phyloP scores from a whole-genome alignment of 2,113 vertebrate genomes.

The Phalacrocorax brasilianus region DNA sequence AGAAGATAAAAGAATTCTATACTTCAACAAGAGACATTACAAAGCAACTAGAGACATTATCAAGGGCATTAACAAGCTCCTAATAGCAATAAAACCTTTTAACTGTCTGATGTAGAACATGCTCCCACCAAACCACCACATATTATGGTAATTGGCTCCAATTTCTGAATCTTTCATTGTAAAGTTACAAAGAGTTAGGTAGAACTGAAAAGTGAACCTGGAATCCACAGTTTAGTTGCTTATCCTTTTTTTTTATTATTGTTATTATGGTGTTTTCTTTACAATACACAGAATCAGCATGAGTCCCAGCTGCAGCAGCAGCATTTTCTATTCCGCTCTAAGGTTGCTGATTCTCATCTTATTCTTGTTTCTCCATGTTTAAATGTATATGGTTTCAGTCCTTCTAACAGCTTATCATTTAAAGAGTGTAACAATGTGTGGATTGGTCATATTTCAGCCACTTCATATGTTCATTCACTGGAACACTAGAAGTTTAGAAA shows the following conservation, averaged over 20 bases:
- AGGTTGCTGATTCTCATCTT: neutral
- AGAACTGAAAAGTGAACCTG: constrained; percentile 62
- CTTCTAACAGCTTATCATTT: constrained; percentile 3
- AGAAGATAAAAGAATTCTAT: constrained; percentile 87
- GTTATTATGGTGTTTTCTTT: neutral
- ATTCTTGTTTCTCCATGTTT: constrained; percentile 34
- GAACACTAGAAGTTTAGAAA: neutral
- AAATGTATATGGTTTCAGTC: neutral
- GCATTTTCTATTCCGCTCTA: neutral
- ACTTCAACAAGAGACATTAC: constrained; percentile 85
- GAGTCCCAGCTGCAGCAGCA: neutral
- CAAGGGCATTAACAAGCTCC: constrained; percentile 83
- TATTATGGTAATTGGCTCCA: constrained; percentile 82
- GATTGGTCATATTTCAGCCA: neutral
- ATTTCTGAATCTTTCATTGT: constrained; percentile 77
- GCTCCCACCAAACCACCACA: constrained; percentile 80
- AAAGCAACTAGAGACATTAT: constrained; percentile 85
- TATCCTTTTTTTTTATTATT: constrained; percentile 6
- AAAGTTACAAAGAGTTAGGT: constrained; percentile 74
- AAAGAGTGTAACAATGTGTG: neutral
- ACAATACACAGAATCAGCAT: neutral
- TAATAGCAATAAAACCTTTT: constrained; percentile 88
- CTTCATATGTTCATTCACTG: neutral
- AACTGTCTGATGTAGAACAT: constrained; percentile 83
- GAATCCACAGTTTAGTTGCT: constrained; percentile 43